These are phyloP conservation scores for Clinocottus analis DNA, from an alignment of 2,113 vertebrate genomes.

Conservation along the genomic window DNA sequence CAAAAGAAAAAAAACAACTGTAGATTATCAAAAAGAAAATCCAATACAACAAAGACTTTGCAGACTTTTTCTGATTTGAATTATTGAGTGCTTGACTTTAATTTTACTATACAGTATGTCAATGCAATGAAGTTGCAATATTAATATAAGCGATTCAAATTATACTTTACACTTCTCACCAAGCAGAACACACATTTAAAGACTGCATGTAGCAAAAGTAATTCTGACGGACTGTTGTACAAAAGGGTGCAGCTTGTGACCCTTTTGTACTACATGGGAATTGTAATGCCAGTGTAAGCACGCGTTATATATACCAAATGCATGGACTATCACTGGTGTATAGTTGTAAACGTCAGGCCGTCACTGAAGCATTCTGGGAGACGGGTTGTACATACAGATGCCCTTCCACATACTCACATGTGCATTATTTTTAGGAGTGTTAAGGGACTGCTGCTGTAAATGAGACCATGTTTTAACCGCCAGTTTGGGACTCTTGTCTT, in stretches of 20 bases:
- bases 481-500: conserved; percentile 73
- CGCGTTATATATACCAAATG: conserved; percentile 23
- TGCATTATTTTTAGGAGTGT: conserved; percentile 64
- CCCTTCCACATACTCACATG: conserved; percentile 32
- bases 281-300: conserved; percentile 7
- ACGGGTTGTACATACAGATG: conserved; percentile 46
- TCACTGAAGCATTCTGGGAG: conserved; percentile 44
- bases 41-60: background rate
- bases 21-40: background rate
- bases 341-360: conserved; percentile 32
- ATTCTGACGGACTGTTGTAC: background rate
- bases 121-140: background rate
- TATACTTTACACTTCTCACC: background rate
- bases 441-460: conserved; percentile 71
- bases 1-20: background rate
- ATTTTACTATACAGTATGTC: background rate
- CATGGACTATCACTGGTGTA: conserved; percentile 41
- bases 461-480: conserved; percentile 67
- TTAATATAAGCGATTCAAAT: background rate
- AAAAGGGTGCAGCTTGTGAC: background rate
- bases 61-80: background rate
- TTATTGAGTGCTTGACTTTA: background rate
- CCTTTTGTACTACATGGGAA: background rate
- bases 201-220: background rate
- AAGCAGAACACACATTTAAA: background rate